Conservation (phyloP, 2,888 invertebrate species). For the Nemotelus pantherinus region DNA sequence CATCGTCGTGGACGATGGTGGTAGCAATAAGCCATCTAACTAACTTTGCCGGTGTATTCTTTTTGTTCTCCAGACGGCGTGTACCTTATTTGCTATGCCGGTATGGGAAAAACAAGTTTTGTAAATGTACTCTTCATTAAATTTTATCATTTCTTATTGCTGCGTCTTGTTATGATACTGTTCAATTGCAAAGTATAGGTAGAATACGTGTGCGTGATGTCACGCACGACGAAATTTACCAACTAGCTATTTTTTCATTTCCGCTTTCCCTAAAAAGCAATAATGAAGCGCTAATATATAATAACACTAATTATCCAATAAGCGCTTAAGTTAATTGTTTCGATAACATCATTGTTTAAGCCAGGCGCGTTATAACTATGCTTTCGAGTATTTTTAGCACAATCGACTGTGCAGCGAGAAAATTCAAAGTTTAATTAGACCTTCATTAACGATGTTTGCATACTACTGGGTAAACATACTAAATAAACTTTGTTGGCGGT, state of each 20-base stretch:
- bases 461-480: no score
- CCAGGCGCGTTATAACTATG: no score
- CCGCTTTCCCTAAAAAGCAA: background rate
- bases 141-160: slow-evolving; percentile 13
- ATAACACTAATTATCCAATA: slow-evolving; percentile 10
- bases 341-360: no score
- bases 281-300: background rate
- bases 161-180: background rate
- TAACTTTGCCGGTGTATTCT: slow-evolving; percentile 7
- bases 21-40: no score
- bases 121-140: slow-evolving; percentile 20
- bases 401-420: no score
- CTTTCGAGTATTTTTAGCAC: no score
- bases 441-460: no score
- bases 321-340: background rate
- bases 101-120: slow-evolving; percentile 10
- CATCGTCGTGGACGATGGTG: no score
- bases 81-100: background rate
- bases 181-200: background rate
- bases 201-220: no score
- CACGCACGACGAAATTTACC: no score
- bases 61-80: background rate
- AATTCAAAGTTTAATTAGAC: no score
- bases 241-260: background rate
- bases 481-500: no score